Base-by-base conservation (phyloP, 2,888 invertebrate genomes). In the Pristionchus entomophagus region DNA sequence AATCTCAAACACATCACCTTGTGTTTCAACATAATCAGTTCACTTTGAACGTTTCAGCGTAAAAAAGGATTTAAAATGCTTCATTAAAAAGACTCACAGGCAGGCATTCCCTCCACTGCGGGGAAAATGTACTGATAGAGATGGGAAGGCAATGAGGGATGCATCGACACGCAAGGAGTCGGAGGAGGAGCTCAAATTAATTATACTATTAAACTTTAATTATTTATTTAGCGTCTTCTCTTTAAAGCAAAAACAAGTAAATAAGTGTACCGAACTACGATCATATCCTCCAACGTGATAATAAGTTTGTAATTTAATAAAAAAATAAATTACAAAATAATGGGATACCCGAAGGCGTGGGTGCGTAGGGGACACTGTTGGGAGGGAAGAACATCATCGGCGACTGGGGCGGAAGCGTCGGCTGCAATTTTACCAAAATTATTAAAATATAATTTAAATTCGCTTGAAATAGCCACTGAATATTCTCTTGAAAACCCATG, bases 151-250 rank as follows among this genome's bases (percentile, higher is more conserved):
- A 51, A n/a, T 32, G 14, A 17, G 78, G 22, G 22, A 8, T 56
- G 56, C 45, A 56, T n/a, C 35, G 65, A 17, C 12, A 73, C 8
- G 6, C 51, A 51, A 14, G 78, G 49, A 35, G 22, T 32, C 6
- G 78, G 78, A 80, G 78, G 78, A 80, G 78, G 51, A 2, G 78
- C 49, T 51, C 32, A 3, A 80, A 51, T 35, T 35, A 6, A 62
- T 10, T 12, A 62, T 10, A 17, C 17, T 26, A 62, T 62, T 62
- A 29, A 56, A n/a, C 29, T 29, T 62, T 10, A 17, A 45, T 45
- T 45, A 45, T 26, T 29, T 29, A 26, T 29, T 29, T 26, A 6
- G 8, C 59, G 26, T 29, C 17, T 29, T 62, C 5, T 56, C 22
- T 26, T 59, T n/a, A 12, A n/a, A 26, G 29, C 12, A 59, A 22